Conservation (phyloP, 2,888 invertebrate genomes). For the Noctua fimbriata region DNA sequence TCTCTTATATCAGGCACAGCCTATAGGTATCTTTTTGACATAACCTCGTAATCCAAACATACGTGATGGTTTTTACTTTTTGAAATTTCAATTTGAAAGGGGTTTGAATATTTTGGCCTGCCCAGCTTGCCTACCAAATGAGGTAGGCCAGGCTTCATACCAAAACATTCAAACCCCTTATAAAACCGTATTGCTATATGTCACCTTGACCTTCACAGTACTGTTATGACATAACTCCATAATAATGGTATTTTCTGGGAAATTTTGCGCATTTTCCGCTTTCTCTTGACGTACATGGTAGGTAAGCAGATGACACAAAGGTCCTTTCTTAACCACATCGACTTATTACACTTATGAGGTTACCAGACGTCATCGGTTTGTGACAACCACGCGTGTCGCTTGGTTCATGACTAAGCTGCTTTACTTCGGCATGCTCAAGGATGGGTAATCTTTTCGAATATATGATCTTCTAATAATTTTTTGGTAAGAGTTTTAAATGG, state of each 20-base stretch:
- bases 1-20: too few relatives aligned
- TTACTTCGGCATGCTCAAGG: background rate
- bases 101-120: too few relatives aligned
- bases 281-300: conserved; percentile 38
- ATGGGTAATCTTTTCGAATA: background rate
- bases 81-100: too few relatives aligned
- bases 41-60: too few relatives aligned
- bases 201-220: background rate
- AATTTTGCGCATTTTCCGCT: conserved; percentile 28
- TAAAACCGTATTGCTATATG: background rate
- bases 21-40: too few relatives aligned
- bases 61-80: too few relatives aligned
- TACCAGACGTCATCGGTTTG: background rate
- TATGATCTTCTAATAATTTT: background rate
- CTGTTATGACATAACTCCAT: background rate
- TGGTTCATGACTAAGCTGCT: background rate
- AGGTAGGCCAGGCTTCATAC: background rate
- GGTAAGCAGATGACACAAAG: background rate
- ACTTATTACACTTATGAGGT: background rate
- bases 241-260: background rate
- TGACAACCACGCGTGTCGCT: background rate
- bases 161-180: background rate
- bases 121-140: background rate
- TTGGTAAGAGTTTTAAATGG: background rate
- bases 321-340: background rate